phyloP scores from a whole-genome alignment of 1,140 invertebrate species.

The Agrypnia vestita region DNA sequence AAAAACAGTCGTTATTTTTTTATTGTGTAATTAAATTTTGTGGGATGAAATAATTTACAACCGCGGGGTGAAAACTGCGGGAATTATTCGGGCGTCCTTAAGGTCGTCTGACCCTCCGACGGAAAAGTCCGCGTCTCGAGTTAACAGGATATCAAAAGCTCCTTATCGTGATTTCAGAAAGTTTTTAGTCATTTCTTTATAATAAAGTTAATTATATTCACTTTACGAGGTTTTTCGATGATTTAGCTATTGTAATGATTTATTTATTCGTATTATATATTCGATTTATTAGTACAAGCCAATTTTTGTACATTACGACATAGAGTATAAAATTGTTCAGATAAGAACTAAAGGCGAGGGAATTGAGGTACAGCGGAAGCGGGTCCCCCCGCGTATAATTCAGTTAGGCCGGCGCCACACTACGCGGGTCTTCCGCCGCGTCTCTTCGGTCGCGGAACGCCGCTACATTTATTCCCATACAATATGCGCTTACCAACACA shows the following conservation, averaged over 20 bases:
- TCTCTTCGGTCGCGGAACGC: too few species aligned
- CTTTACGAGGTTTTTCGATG: conserved; percentile 14
- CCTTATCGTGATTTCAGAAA: conserved; percentile 30
- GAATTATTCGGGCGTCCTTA: conserved; percentile 10
- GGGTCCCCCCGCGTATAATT: too few species aligned
- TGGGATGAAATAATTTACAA: conserved; percentile 12
- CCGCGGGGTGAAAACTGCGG: not conserved
- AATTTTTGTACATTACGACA: too few species aligned
- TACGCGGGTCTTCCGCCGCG: too few species aligned
- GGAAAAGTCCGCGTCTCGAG: conserved; percentile 9
- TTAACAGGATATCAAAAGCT: conserved; percentile 35
- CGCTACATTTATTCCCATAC: too few species aligned
- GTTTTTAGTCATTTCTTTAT: conserved; percentile 5
- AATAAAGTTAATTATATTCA: not conserved
- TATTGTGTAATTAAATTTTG: conserved; percentile 39
- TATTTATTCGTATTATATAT: too few species aligned
- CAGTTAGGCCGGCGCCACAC: too few species aligned
- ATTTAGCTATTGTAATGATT: not conserved
- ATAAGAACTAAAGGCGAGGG: too few species aligned
- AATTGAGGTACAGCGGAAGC: too few species aligned
- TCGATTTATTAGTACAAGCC: too few species aligned
- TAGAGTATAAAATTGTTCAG: too few species aligned
- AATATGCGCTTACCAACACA: too few species aligned
- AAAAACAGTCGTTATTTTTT: conserved; percentile 33
- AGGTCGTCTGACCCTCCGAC: not conserved